These are phyloP conservation scores for Lamellibrachia luymesi DNA, from an alignment of 1,140 invertebrate species.

Conservation along the genomic window DNA sequence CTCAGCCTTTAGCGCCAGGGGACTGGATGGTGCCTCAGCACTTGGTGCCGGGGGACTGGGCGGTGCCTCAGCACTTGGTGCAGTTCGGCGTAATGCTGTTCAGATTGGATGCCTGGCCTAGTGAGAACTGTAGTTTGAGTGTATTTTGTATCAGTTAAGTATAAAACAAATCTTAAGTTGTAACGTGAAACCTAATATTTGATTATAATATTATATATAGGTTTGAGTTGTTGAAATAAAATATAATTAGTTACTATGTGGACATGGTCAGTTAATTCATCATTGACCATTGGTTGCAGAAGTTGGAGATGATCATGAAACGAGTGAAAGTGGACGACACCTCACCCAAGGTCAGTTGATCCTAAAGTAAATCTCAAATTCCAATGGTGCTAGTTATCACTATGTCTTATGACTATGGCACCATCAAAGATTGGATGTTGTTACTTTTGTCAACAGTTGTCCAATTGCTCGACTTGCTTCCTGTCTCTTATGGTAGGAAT, in stretches of 20 bases:
- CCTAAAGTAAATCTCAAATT: not conserved
- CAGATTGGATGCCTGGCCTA: too few relatives aligned
- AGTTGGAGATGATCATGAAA: constrained; percentile 22
- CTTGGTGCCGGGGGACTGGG: too few relatives aligned
- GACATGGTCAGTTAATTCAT: not conserved
- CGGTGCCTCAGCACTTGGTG: too few relatives aligned
- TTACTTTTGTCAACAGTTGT: not conserved
- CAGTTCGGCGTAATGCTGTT: too few relatives aligned
- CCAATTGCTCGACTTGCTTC: not conserved
- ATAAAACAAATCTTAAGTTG: too few relatives aligned
- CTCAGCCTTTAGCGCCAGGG: too few relatives aligned
- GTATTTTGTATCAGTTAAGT: too few relatives aligned
- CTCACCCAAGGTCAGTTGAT: constrained; percentile 8
- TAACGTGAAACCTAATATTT: too few relatives aligned
- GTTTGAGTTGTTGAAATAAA: not conserved
- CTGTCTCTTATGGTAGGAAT: not conserved
- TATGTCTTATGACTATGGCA: not conserved
- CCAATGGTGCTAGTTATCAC: not conserved
- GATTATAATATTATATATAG: not conserved
- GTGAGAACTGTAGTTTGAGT: too few relatives aligned
- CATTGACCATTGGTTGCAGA: not conserved
- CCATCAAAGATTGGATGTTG: not conserved
- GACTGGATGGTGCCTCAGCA: too few relatives aligned
- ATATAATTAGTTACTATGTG: not conserved
- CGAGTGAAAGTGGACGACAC: constrained; percentile 20